A percentile compares a stretch with the other conserved stretches of the same genome.
phyloP scores from a whole-genome alignment of 2,797 vertebrate genomes.

The Mareca penelope region DNA sequence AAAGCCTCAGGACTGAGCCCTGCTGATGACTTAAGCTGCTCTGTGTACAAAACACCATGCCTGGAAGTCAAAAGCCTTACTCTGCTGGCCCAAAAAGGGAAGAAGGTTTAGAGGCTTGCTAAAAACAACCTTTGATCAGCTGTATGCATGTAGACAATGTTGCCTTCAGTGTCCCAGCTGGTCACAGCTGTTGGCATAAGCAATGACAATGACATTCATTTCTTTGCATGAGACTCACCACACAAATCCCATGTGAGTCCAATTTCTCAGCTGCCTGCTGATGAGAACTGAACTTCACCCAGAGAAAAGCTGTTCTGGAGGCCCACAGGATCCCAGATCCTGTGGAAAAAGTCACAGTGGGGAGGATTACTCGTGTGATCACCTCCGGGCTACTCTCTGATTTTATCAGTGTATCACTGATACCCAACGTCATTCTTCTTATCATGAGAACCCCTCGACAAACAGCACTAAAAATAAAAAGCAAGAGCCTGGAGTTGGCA shows the following conservation, averaged over 20 bases:
- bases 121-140: slow-evolving; percentile 19
- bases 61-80: neutral
- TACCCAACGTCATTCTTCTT: slow-evolving; percentile 21
- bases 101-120: slow-evolving; percentile 25
- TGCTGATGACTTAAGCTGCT: neutral
- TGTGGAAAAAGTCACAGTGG: neutral
- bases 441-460: slow-evolving; percentile 43
- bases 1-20: slow-evolving; percentile 3
- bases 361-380: slow-evolving; percentile 1
- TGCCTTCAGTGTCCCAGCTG: slow-evolving; percentile 26
- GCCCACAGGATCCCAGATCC: neutral
- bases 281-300: slow-evolving; percentile 10
- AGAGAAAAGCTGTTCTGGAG: slow-evolving; percentile 33
- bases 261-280: slow-evolving; percentile 37
- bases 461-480: slow-evolving; percentile 71
- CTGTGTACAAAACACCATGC: neutral
- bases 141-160: slow-evolving; percentile 12
- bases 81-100: slow-evolving; percentile 26
- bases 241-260: neutral
- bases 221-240: slow-evolving; percentile 7
- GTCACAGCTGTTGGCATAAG: slow-evolving; percentile 42
- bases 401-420: slow-evolving; percentile 46
- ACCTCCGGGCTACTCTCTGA: slow-evolving; percentile 33
- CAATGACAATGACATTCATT: slow-evolving; percentile 32
- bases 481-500: slow-evolving; percentile 31